A percentile compares a stretch with the other conserved stretches of the same genome.
phyloP scores from a whole-genome alignment of 2,888 invertebrate species.

The Brachyptera putata region DNA sequence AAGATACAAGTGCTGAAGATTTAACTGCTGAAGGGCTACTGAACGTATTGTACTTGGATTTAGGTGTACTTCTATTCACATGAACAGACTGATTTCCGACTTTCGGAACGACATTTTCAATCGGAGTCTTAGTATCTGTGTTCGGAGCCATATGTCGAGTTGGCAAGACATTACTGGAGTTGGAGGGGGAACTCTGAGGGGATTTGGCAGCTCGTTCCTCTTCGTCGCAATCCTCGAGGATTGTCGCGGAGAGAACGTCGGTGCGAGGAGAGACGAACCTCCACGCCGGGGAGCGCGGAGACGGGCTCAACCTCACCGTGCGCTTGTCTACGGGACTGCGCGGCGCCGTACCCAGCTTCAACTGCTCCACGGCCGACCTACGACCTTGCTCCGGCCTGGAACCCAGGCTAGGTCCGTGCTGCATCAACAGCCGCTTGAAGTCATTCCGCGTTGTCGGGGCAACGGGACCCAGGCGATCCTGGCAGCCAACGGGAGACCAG shows the following conservation, averaged over 20 bases:
- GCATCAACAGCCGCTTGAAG: constrained; percentile 74
- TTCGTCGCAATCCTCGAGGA: constrained; percentile 76
- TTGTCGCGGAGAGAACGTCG: constrained; percentile 80
- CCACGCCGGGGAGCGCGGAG: constrained; percentile 60
- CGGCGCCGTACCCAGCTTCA: constrained; percentile 58
- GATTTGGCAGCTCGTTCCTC: constrained; percentile 59
- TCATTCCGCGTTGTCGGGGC: constrained; percentile 72
- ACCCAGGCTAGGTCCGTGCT: constrained; percentile 54
- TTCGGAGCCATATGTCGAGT: no score
- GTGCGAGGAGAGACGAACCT: constrained; percentile 70
- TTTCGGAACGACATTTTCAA: no score
- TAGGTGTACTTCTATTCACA: no score
- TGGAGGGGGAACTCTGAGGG: no score
- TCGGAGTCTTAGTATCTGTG: no score
- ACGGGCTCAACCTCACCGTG: constrained; percentile 45
- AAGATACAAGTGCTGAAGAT: no score
- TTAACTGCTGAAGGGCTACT: no score
- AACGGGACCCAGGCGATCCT: constrained; percentile 21
- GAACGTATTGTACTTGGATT: no score
- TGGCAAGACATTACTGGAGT: no score
- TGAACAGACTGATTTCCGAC: no score
- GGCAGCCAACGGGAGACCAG: constrained; percentile 40
- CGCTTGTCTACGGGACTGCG: constrained; percentile 64
- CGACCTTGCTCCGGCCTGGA: constrained; percentile 52
- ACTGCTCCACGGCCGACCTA: constrained; percentile 73